Conservation (phyloP, 92 coral and sea anemone species). For the Nematostella vectensis region DNA sequence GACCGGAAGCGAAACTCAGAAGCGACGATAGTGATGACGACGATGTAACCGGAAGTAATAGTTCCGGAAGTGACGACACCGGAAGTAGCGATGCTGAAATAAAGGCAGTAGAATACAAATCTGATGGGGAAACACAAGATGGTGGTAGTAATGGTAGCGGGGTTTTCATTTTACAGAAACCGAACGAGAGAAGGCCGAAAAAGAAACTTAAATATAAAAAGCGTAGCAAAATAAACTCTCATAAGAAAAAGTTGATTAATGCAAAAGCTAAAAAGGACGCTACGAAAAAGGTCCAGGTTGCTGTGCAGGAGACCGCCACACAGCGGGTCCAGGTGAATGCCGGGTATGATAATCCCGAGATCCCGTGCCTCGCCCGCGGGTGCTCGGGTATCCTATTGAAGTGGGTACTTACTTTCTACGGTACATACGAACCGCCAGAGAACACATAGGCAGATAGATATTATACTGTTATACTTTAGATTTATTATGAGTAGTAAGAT, state of each 20-base stretch:
- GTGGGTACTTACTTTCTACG: slow-evolving; percentile 79
- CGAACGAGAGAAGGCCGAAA: slow-evolving; percentile 9
- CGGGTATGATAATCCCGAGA: slow-evolving; percentile 95
- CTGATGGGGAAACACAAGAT: slow-evolving; percentile 6
- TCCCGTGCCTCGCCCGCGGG: slow-evolving; percentile 69
- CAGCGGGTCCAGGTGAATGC: slow-evolving; percentile 98
- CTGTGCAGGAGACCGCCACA: slow-evolving; percentile 79
- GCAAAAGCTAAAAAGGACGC: slow-evolving; percentile 37
- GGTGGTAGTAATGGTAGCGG: slow-evolving; percentile 14
- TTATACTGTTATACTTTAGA: too few relatives aligned
- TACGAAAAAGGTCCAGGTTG: slow-evolving; percentile 88
- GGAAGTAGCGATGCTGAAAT: slow-evolving; percentile 15
- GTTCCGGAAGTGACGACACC: slow-evolving; percentile 11
- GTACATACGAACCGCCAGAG: slow-evolving; percentile 65
- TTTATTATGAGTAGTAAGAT: too few relatives aligned
- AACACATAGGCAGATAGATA: slow-evolving; percentile 6
- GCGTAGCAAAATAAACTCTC: slow-evolving; percentile 11
- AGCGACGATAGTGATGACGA: slow-evolving; percentile 17
- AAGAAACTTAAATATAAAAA: slow-evolving; percentile 27
- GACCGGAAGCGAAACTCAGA: slow-evolving; percentile 23
- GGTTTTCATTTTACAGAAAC: slow-evolving; percentile 18
- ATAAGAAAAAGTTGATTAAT: slow-evolving; percentile 32
- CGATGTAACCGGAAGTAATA: slow-evolving; percentile 4
- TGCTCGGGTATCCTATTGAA: slow-evolving; percentile 85
- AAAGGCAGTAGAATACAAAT: slow-evolving; percentile 14